A percentile compares a stretch with the other conserved stretches of the same genome.
These are phyloP conservation scores for Oreochromis tanganicae DNA, from an alignment of 2,113 vertebrate species.

Conservation along the genomic window DNA sequence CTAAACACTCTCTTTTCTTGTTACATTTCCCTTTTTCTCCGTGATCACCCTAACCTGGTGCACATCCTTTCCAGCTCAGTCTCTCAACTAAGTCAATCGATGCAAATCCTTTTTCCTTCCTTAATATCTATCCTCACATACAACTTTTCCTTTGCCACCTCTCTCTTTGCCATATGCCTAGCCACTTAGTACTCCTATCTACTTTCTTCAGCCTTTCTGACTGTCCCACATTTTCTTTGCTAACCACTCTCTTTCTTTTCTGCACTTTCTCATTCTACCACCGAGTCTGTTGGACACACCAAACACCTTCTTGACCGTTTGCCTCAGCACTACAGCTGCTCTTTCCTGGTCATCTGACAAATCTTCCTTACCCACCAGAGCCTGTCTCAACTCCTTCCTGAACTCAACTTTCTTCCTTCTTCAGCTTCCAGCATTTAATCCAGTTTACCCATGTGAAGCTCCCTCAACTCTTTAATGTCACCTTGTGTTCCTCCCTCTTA, in stretches of 20 bases:
- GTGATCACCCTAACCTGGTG: background rate
- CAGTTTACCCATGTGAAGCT: background rate
- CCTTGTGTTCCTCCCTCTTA: background rate
- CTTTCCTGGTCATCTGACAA: background rate
- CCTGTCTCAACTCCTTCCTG: background rate
- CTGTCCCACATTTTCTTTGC: background rate
- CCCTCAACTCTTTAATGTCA: background rate
- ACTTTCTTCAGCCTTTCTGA: background rate
- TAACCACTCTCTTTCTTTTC: background rate
- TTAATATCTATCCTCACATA: background rate
- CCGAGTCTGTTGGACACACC: background rate
- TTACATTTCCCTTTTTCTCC: background rate
- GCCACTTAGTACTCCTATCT: background rate
- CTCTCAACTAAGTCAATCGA: background rate
- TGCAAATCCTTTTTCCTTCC: background rate
- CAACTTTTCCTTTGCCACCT: background rate
- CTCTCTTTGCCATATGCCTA: background rate
- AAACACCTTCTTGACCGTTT: background rate
- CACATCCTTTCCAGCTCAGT: background rate
- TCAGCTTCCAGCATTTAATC: background rate
- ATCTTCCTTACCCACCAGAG: background rate
- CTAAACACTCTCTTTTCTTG: background rate
- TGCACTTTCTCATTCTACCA: background rate
- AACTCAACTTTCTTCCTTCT: background rate
- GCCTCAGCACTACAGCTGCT: background rate